These are phyloP conservation scores for Lethenteron reissneri DNA, from an alignment of 2,113 vertebrate genomes.

Conservation along the genomic window DNA sequence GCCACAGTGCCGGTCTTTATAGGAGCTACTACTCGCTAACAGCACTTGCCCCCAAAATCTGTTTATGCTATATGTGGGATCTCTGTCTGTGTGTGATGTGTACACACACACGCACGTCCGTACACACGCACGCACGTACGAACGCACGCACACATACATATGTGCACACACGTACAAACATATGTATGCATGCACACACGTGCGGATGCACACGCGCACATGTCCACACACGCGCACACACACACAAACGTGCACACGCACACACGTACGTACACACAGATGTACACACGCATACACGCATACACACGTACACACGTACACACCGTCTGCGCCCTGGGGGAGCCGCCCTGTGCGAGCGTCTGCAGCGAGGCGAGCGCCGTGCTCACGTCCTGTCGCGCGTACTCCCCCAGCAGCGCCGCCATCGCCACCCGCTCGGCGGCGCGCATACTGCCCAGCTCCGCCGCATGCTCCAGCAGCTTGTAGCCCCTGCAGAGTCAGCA, in stretches of 20 bases:
- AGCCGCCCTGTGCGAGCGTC: slow-evolving; percentile 66
- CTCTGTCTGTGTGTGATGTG: no score
- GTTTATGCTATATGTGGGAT: no score
- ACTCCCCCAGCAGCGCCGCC: slow-evolving; percentile 75
- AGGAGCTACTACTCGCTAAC: no score
- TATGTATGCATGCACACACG: no score
- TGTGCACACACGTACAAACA: no score
- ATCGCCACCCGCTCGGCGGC: slow-evolving; percentile 85
- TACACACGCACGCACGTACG: no score
- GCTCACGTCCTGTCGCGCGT: slow-evolving; percentile 51
- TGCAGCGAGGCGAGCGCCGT: slow-evolving; percentile 62
- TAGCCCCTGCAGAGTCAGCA: slow-evolving; percentile 38
- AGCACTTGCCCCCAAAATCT: no score
- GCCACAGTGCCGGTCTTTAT: no score
- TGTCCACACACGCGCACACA: not conserved
- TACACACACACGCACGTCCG: no score
- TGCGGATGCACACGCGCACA: no score
- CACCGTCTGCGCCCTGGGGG: slow-evolving; percentile 79
- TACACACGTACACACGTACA: not conserved
- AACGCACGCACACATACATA: no score
- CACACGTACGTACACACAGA: not conserved
- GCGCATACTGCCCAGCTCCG: slow-evolving; percentile 60
- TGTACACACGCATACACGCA: not conserved
- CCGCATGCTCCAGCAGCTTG: slow-evolving; percentile 54
- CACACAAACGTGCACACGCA: not conserved